phyloP scores from a whole-genome alignment of 2,888 invertebrate genomes.

The Tanypteryx hageni region DNA sequence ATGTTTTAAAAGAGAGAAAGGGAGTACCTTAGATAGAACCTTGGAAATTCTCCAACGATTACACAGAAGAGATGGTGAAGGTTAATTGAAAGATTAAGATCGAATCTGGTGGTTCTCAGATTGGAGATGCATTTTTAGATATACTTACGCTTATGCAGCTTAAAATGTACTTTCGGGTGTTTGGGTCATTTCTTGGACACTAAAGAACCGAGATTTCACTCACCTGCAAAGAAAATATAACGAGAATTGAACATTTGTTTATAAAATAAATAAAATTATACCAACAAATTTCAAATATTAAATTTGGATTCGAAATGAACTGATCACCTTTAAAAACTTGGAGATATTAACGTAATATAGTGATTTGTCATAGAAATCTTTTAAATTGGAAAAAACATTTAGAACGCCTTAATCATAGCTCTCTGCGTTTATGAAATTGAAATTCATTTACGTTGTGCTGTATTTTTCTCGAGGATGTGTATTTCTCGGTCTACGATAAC shows the following conservation, averaged over 20 bases:
- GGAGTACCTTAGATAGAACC: too few relatives aligned
- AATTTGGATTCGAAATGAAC: background rate
- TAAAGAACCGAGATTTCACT: background rate
- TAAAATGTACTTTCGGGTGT: background rate
- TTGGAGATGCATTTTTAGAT: background rate
- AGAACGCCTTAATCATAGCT: too few relatives aligned
- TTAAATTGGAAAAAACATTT: too few relatives aligned
- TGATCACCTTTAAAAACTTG: background rate
- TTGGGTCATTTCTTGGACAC: background rate
- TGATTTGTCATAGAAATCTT: too few relatives aligned
- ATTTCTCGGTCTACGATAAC: too few relatives aligned
- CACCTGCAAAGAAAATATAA: background rate
- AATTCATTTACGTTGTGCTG: too few relatives aligned
- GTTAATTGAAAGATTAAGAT: background rate
- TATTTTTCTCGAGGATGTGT: too few relatives aligned
- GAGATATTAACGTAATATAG: background rate
- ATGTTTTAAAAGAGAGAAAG: too few relatives aligned
- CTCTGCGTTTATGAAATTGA: too few relatives aligned
- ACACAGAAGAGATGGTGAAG: too few relatives aligned
- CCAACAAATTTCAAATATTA: background rate
- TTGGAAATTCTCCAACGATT: too few relatives aligned
- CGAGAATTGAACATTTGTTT: background rate
- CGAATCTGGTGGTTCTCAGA: background rate
- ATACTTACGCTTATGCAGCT: background rate
- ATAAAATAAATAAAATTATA: background rate